These are phyloP conservation scores for Promerops cafer DNA, from an alignment of 2,113 vertebrate genomes.

Conservation along the genomic window DNA sequence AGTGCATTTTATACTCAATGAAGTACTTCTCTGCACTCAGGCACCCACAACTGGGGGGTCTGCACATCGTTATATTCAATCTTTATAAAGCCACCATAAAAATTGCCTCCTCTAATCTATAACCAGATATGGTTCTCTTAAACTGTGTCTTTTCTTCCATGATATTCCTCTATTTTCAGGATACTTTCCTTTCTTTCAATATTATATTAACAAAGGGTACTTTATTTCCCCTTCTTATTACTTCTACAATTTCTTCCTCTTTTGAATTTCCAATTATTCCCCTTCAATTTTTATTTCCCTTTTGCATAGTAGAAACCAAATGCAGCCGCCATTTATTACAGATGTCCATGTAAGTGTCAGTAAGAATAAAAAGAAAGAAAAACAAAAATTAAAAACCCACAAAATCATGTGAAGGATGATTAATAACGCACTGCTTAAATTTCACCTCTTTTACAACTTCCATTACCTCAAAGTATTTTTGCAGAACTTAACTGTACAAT, in stretches of 20 bases:
- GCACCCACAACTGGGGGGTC: background rate
- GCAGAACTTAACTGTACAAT: background rate
- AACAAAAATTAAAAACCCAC: rapidly evolving
- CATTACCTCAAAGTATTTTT: background rate
- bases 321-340: background rate
- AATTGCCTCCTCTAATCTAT: background rate
- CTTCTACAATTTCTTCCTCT: background rate
- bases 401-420: background rate
- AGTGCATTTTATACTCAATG: rapidly evolving
- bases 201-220: background rate
- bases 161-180: background rate
- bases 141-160: background rate
- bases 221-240: background rate
- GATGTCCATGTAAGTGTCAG: background rate
- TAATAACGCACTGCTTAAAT: background rate
- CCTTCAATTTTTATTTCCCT: background rate
- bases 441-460: background rate
- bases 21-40: background rate
- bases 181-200: background rate
- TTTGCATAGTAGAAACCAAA: background rate
- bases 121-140: background rate
- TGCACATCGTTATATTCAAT: rapidly evolving
- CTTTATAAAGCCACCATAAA: background rate
- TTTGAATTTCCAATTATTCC: background rate
- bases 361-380: background rate